phyloP scores from a whole-genome alignment of 2,888 invertebrate species.

The Drosophila robusta region DNA sequence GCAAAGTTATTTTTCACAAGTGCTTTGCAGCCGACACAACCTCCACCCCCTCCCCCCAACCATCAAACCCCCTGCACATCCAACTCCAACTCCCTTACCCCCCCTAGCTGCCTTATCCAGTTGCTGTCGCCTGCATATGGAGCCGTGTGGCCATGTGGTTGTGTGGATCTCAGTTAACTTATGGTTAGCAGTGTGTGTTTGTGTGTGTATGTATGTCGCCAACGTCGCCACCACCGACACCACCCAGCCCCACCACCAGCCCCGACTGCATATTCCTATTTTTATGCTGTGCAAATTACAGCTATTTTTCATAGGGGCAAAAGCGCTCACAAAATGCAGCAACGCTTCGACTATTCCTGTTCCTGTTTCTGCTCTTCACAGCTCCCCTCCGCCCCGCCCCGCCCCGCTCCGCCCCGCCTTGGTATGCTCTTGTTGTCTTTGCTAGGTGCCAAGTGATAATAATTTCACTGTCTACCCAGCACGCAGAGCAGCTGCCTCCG shows the following conservation, averaged over 20 bases:
- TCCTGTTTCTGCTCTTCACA: constrained; percentile 7
- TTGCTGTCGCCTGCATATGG: constrained; percentile 71
- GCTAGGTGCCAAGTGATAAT: constrained; percentile 77
- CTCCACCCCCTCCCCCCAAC: constrained; percentile 25
- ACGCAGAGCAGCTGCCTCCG: constrained; percentile 12
- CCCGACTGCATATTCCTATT: constrained; percentile 62
- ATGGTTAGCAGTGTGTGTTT: constrained; percentile 67
- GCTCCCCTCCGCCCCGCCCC: not conserved
- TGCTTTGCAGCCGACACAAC: constrained; percentile 69
- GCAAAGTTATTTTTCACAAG: constrained; percentile 81
- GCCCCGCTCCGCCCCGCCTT: no score
- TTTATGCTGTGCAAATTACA: constrained; percentile 81
- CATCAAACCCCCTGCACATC: not conserved
- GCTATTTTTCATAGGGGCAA: constrained; percentile 78
- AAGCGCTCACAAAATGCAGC: constrained; percentile 68
- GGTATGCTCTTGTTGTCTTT: constrained; percentile 38
- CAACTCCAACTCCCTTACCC: not conserved
- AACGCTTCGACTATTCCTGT: constrained; percentile 53
- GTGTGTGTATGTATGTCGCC: constrained; percentile 22
- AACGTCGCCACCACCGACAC: constrained; percentile 8
- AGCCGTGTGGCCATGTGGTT: constrained; percentile 66
- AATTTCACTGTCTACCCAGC: constrained; percentile 62
- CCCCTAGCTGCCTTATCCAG: constrained; percentile 16
- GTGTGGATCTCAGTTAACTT: constrained; percentile 80
- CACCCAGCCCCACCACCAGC: not conserved